These are phyloP conservation scores for Limanda limanda DNA, from an alignment of 2,113 vertebrate genomes.

Conservation along the genomic window DNA sequence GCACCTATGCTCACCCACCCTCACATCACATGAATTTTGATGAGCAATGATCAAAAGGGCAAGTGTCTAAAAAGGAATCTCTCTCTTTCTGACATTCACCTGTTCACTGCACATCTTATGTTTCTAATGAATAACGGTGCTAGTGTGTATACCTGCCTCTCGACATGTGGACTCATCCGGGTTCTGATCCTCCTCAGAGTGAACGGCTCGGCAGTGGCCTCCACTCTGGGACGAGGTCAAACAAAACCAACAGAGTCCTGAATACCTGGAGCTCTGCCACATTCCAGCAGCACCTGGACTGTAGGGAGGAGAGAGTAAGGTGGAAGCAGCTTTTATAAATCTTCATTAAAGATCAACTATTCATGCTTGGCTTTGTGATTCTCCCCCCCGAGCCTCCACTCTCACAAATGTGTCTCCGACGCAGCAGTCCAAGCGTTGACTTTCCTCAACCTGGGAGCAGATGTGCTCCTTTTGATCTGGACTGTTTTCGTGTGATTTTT, in stretches of 20 bases:
- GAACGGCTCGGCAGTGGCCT: constrained; percentile 34
- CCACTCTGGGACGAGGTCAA: constrained; percentile 20
- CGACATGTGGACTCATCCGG: constrained; percentile 15
- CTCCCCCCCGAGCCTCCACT: background rate
- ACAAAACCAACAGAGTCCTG: constrained; percentile 30
- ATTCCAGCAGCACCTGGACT: constrained; percentile 33
- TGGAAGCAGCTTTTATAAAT: constrained; percentile 15
- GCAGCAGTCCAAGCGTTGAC: background rate
- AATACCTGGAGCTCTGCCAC: constrained; percentile 25
- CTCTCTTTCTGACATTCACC: constrained; percentile 13
- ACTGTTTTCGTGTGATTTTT: constrained; percentile 25
- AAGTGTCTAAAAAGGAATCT: constrained; percentile 16
- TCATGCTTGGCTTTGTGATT: background rate
- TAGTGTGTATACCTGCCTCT: background rate
- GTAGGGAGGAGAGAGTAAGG: background rate
- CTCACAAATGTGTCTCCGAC: constrained; percentile 6
- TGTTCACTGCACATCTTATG: background rate
- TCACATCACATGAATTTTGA: constrained; percentile 17
- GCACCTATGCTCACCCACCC: too few relatives aligned
- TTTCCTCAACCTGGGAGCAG: constrained; percentile 43
- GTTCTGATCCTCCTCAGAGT: constrained; percentile 32
- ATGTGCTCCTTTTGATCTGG: constrained; percentile 60
- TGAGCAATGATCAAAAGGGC: constrained; percentile 19
- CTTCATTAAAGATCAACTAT: background rate
- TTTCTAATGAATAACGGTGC: constrained; percentile 10